Conservation (phyloP, 2,888 invertebrate species). For the Aleiodes testaceus region DNA sequence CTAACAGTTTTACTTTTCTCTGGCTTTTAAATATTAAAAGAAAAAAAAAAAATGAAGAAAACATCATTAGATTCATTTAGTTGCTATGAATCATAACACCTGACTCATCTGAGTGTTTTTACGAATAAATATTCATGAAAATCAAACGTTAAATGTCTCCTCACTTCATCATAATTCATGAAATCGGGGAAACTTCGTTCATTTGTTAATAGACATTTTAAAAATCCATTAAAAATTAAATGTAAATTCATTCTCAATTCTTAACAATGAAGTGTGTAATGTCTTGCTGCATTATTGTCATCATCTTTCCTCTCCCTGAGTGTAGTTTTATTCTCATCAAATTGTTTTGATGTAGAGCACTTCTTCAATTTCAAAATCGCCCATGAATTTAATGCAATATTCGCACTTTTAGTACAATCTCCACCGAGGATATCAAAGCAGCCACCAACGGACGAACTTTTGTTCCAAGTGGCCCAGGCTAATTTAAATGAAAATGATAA, state of each 20-base stretch:
- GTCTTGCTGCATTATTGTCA: slow-evolving; percentile 36
- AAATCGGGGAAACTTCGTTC: background rate
- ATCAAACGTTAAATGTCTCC: no score
- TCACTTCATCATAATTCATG: no score
- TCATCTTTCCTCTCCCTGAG: slow-evolving; percentile 31
- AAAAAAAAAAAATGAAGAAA: background rate
- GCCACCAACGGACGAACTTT: slow-evolving; percentile 91
- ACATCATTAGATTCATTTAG: slow-evolving; percentile 37
- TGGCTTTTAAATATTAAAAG: slow-evolving; percentile 15
- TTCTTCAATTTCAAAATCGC: no score
- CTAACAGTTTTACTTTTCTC: slow-evolving; percentile 30
- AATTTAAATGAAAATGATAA: slow-evolving; percentile 90
- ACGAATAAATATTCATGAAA: background rate
- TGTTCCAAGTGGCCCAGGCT: slow-evolving; percentile 89
- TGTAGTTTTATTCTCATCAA: slow-evolving; percentile 23
- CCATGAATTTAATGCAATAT: slow-evolving; percentile 16
- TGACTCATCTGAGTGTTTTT: slow-evolving; percentile 3
- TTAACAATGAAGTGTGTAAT: slow-evolving; percentile 33
- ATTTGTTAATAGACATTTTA: slow-evolving; percentile 8
- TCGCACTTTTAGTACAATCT: slow-evolving; percentile 84
- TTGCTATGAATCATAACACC: slow-evolving; percentile 32
- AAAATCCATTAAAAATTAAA: background rate
- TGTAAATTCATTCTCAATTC: background rate
- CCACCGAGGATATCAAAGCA: slow-evolving; percentile 95
- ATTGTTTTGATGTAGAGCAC: slow-evolving; percentile 23